phyloP scores from a whole-genome alignment of 2,113 vertebrate genomes.

The Rhombomys opimus region DNA sequence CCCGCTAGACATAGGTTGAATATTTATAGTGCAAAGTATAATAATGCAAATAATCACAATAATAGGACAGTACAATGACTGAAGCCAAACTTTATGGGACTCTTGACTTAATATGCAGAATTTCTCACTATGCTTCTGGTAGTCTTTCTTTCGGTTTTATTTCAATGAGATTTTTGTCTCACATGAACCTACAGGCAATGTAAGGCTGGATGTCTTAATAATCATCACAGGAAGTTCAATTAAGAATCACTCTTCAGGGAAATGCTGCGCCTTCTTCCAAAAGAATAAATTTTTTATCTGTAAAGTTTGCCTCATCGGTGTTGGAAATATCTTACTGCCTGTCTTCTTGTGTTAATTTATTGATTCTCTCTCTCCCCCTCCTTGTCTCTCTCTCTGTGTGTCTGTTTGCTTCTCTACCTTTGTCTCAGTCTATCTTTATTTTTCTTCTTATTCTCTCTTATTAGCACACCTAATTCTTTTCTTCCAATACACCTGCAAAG shows the following conservation, averaged over 20 bases:
- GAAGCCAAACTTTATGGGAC: background rate
- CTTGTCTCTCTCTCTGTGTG: background rate
- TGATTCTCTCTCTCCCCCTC: background rate
- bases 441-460: background rate
- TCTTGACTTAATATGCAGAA: background rate
- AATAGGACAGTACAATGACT: background rate
- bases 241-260: slow-evolving; percentile 33
- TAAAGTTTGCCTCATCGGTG: background rate
- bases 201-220: background rate
- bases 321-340: background rate
- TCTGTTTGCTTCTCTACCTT: background rate
- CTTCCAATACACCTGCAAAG: background rate
- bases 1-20: background rate
- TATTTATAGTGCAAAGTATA: background rate
- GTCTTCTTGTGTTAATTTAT: background rate
- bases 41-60: background rate
- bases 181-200: background rate
- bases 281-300: background rate
- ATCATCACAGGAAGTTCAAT: slow-evolving; percentile 15
- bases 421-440: accelerated
- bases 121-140: background rate
- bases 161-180: background rate
- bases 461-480: background rate
- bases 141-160: slow-evolving; percentile 21
- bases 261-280: background rate